Evolutionary conservation across 2,113 vertebrate species (phyloP).

Genomic region (Tenrec ecaudatus): DNA sequence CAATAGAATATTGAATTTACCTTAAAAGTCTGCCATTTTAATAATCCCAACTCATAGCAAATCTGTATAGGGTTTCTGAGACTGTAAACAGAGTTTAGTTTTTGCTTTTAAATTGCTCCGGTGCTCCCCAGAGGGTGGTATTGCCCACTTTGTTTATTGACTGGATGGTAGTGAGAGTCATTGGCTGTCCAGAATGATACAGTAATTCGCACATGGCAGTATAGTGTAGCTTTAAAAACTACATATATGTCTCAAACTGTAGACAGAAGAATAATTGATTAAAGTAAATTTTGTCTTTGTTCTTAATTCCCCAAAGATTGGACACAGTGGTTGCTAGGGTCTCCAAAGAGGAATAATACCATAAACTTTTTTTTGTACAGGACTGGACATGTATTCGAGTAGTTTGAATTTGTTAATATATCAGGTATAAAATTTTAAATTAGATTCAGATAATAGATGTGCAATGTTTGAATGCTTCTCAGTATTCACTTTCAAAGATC

Average conservation of each 20-base stretch:
- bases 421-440: conserved; percentile 62
- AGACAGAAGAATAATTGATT: not conserved
- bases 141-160: no score
- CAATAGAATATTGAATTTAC: conserved; percentile 17
- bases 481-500: conserved; percentile 65
- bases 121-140: no score
- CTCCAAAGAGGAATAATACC: conserved; percentile 30
- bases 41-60: not conserved
- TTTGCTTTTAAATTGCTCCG: not conserved
- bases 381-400: conserved; percentile 38
- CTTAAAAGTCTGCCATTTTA: not conserved
- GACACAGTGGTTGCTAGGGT: not conserved
- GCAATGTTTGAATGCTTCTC: conserved; percentile 60
- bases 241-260: no score
- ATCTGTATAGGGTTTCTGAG: no score
- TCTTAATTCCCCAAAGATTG: conserved; percentile 2
- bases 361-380: conserved; percentile 22
- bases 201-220: not conserved
- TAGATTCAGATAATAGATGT: conserved; percentile 57
- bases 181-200: not conserved
- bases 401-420: conserved; percentile 54
- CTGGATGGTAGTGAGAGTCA: not conserved
- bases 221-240: not conserved
- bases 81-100: not conserved
- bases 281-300: conserved; percentile 38